Conservation (phyloP, 1,140 invertebrate species). For the Dinothrombium tinctorium region DNA sequence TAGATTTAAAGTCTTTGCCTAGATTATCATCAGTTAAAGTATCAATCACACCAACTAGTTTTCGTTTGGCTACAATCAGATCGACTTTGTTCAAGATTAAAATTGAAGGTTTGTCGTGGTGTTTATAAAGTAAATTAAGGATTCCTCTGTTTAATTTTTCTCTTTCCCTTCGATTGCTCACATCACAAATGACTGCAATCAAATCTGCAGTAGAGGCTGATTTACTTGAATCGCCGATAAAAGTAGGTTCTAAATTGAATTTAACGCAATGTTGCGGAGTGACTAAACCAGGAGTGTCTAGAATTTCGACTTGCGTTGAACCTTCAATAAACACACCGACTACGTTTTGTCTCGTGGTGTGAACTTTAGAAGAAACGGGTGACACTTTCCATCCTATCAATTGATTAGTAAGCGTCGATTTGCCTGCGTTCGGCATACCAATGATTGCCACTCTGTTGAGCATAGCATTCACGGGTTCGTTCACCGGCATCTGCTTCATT, state of each 20-base stretch:
- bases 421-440: slow-evolving; percentile 72
- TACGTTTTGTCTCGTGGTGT: slow-evolving; percentile 53
- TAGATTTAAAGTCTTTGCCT: slow-evolving; percentile 16
- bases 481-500: background rate
- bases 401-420: slow-evolving; percentile 76
- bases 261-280: slow-evolving; percentile 6
- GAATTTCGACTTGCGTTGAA: slow-evolving; percentile 47
- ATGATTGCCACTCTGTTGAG: slow-evolving; percentile 60
- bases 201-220: slow-evolving; percentile 48
- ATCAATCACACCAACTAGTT: slow-evolving; percentile 31
- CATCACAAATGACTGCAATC: slow-evolving; percentile 62
- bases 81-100: slow-evolving; percentile 76
- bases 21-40: slow-evolving; percentile 36
- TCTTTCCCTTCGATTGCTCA: slow-evolving; percentile 38
- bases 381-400: slow-evolving; percentile 49
- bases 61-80: slow-evolving; percentile 42
- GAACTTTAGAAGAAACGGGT: slow-evolving; percentile 60
- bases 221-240: slow-evolving; percentile 35
- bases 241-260: slow-evolving; percentile 28
- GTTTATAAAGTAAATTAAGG: slow-evolving; percentile 35
- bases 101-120: slow-evolving; percentile 39
- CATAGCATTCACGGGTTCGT: slow-evolving; percentile 12
- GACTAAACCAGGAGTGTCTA: slow-evolving; percentile 13
- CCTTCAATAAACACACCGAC: slow-evolving; percentile 42
- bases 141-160: slow-evolving; percentile 40